Evolutionary conservation across 2,797 vertebrate genomes (phyloP), one percentile per base, ranked within the genome.

Genomic region (Meriones psammophilus): DNA sequence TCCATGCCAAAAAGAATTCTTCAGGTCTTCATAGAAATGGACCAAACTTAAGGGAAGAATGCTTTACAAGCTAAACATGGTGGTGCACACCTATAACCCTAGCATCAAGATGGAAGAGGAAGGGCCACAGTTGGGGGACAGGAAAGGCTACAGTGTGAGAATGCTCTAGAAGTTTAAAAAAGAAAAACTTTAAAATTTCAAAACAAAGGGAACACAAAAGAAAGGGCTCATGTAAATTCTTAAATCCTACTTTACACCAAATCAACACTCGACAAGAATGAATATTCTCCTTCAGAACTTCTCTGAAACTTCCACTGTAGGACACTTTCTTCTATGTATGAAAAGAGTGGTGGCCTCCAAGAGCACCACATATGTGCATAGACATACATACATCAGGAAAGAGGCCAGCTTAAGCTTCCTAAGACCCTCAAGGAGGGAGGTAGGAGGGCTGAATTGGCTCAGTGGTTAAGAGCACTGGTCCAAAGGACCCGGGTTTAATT

Each of bases 21-120:
- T 91, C 69, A 60, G 39, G 10, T 74, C 68, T 83, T 94, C 60
- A 90, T 3, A 56, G 62, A 58, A 92, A 92, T 76, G 36, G 13
- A 30, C 28, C 20, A 73, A 74, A 73, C 36, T 92, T 86, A 28
- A 91, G 69, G 46, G 50, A 93, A 92, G 18, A 93, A 79, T 33
- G 39, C 7, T 66, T 92, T 36, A 54, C 66, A 69, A 54, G 66
- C 46, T 68, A 30, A 18, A 69, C 39, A 54, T 10, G 20, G 83
- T 85, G 64, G 26, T 69, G 42, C 64, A 26, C 64, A 86, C 83
- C 8, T 15, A 39, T n/a, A 69, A 54, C 24, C 33, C 30, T n/a
- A 24, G 42, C 64, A n/a, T 8, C 6, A 86, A 64, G 42, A 26
- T 54, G 64, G 30, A 68, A 46, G 28, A 66, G 42, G 28, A 20